A percentile compares a stretch with the other conserved stretches of the same genome.
These are phyloP conservation scores for Aphelocoma californica DNA, from an alignment of 2,797 vertebrate species.

Conservation along the genomic window DNA sequence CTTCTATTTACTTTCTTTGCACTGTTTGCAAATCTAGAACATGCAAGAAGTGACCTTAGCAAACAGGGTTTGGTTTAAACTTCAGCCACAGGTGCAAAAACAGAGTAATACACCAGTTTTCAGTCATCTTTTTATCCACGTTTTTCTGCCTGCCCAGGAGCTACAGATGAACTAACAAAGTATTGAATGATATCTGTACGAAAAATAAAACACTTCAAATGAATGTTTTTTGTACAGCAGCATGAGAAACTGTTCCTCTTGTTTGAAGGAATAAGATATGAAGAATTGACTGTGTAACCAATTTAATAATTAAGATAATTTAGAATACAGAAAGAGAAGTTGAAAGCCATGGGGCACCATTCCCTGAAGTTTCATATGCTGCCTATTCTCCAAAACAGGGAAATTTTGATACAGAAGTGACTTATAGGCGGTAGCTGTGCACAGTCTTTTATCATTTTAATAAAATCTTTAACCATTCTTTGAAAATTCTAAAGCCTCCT, in stretches of 20 bases:
- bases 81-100: background rate
- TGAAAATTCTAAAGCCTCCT: slow-evolving; percentile 26
- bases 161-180: background rate
- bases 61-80: background rate
- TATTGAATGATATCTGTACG: background rate
- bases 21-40: background rate
- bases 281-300: slow-evolving; percentile 65
- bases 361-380: slow-evolving; percentile 36
- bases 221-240: background rate
- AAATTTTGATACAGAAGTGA: slow-evolving; percentile 48
- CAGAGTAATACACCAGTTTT: background rate
- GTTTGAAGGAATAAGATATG: slow-evolving; percentile 44
- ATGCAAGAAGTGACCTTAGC: background rate
- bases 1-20: background rate
- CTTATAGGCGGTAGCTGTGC: slow-evolving; percentile 63
- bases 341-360: slow-evolving; percentile 39
- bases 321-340: slow-evolving; percentile 54
- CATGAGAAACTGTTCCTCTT: slow-evolving; percentile 50
- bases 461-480: slow-evolving; percentile 62
- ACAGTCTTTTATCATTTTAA: slow-evolving; percentile 57
- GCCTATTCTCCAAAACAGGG: slow-evolving; percentile 21
- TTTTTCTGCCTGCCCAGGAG: background rate
- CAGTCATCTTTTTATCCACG: background rate
- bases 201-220: slow-evolving; percentile 11
- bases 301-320: slow-evolving; percentile 68